Conservation (phyloP, 2,113 vertebrate species). For the Hippocampus comes region DNA sequence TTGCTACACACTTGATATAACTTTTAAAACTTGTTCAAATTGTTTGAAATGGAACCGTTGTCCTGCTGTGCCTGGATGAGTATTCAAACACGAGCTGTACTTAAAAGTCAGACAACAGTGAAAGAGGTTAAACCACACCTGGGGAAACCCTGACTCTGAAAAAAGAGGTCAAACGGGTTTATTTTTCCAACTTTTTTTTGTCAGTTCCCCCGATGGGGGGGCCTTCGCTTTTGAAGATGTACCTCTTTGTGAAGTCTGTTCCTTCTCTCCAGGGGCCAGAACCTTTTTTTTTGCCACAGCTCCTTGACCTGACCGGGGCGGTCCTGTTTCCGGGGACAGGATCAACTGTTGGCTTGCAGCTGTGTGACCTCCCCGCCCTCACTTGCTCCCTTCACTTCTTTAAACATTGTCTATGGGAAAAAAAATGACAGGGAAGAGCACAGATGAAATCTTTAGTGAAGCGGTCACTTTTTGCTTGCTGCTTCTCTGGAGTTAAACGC, state of each 20-base stretch:
- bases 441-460: background rate
- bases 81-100: constrained; percentile 9
- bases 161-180: constrained; percentile 54
- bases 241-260: constrained; percentile 68
- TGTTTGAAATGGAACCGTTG: background rate
- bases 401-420: background rate
- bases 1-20: background rate
- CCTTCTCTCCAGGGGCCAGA: constrained; percentile 46
- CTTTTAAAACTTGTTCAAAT: background rate
- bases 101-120: constrained; percentile 29
- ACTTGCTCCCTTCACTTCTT: background rate
- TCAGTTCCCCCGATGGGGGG: constrained; percentile 33
- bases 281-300: constrained; percentile 45
- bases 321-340: constrained; percentile 63
- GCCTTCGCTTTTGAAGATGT: constrained; percentile 54
- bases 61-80: constrained; percentile 12
- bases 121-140: constrained; percentile 49
- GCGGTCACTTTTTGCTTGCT: background rate
- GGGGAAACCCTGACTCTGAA: constrained; percentile 45
- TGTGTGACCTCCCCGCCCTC: constrained; percentile 36
- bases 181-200: constrained; percentile 44
- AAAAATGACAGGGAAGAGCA: background rate
- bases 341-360: constrained; percentile 70
- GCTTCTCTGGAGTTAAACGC: background rate
- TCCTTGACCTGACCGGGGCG: constrained; percentile 59